Base-by-base conservation (phyloP, 2,797 vertebrate species). In the Enteromius afrohamiltoni region DNA sequence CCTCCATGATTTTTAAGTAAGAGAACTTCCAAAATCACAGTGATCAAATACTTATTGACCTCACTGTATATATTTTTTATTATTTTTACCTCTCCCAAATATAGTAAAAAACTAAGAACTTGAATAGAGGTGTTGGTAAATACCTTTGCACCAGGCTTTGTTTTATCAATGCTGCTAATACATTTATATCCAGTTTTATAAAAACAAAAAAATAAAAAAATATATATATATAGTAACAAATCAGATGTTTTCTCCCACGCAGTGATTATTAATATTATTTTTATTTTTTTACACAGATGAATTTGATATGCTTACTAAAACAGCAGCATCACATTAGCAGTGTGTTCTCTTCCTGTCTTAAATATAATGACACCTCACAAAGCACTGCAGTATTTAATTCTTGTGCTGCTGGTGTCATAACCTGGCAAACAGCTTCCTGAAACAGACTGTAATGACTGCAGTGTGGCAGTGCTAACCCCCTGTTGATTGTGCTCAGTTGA, bases 381-480 rank as follows among this genome's bases (percentile, higher is more conserved):
- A 74, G 58, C 60, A 26, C 45, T 65, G 29, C 79, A 51, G 58
- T 21, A 26, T 82, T 82, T 65, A 64, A 34, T 62, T 51, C 3
- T 64, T 73, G 60, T 74, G 69, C 40, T 73, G 42, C 45, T 73
- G 17, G 60, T 74, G 53, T 80, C 70, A 62, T 14, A 80, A 80
- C 45, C 83, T 80, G 49, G 23, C 40, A 40, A 82, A 77, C 74
- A 58, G 45, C 45, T 65, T 76, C 37, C 26, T 45, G n/a, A 45
- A 71, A 65, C 49, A 58, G 71, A 34, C 79, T 69, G 70, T 21
- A 69, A 47, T 64, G 47, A 53, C 34, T 31, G 58, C 67, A 53
- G 53, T 51, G 68, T 67, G n/a, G 60, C 51, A 78, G 69, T 21
- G 11, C n/a, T 29, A 26, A 13, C 53, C 37, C 62, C 29, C 55